These are phyloP conservation scores for Hydrotaea diabolus DNA, from an alignment of 2,888 invertebrate species.

Conservation along the genomic window DNA sequence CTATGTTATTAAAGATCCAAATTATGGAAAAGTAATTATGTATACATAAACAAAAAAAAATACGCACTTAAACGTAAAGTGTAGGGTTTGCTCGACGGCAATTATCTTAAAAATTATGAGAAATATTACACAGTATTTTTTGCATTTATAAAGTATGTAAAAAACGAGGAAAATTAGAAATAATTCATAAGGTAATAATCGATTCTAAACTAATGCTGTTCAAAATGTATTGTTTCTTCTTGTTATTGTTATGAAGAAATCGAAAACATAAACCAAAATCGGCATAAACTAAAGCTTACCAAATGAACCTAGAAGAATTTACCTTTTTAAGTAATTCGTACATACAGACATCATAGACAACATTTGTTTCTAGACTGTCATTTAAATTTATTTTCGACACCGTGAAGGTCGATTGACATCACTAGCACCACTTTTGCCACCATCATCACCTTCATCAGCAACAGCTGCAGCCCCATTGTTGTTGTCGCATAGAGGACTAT, in stretches of 20 bases:
- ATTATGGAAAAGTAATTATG: slow-evolving; percentile 39
- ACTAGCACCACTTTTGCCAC: slow-evolving; percentile 44
- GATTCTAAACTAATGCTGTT: slow-evolving; percentile 12
- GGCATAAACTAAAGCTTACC: slow-evolving; percentile 43
- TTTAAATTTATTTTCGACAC: slow-evolving; percentile 71
- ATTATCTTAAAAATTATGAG: slow-evolving; percentile 58
- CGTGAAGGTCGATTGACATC: slow-evolving; percentile 66
- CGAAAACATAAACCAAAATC: background rate
- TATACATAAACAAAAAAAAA: slow-evolving; percentile 35
- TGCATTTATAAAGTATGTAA: slow-evolving; percentile 34
- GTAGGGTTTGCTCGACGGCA: background rate
- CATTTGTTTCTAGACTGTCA: slow-evolving; percentile 31
- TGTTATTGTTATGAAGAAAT: slow-evolving; percentile 17
- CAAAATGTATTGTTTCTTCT: background rate
- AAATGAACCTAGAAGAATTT: slow-evolving; percentile 54
- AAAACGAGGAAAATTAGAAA: slow-evolving; percentile 5
- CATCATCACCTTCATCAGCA: slow-evolving; percentile 26
- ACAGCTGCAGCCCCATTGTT: slow-evolving; percentile 27
- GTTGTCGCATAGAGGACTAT: slow-evolving; percentile 22
- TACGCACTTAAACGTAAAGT: slow-evolving; percentile 46
- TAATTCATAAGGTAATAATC: background rate
- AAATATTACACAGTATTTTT: slow-evolving; percentile 64
- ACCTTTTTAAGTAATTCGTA: slow-evolving; percentile 51
- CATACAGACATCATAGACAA: slow-evolving; percentile 9
- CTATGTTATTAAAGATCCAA: slow-evolving; percentile 32